phyloP scores from a whole-genome alignment of 2,113 vertebrate species.

The Nanorana parkeri region DNA sequence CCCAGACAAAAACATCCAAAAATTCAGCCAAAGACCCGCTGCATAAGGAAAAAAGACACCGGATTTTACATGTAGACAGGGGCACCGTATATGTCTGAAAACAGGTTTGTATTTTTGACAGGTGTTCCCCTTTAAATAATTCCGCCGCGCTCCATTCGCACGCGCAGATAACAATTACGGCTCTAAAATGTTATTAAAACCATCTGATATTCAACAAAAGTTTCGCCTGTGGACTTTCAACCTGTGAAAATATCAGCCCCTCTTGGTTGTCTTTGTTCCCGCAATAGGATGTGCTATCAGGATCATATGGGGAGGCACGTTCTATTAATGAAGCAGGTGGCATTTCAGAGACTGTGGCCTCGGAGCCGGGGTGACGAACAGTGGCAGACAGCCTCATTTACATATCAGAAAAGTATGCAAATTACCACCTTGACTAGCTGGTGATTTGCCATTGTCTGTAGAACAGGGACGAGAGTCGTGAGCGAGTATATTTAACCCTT shows the following conservation, averaged over 20 bases:
- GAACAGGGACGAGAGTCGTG: background rate
- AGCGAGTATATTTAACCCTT: too few species aligned
- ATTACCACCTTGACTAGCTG: background rate
- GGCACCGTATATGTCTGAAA: too few species aligned
- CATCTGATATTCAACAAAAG: conserved; percentile 33
- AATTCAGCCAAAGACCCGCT: too few species aligned
- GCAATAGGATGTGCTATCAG: background rate
- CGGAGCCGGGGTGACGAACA: conserved; percentile 17
- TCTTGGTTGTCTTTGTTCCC: conserved; percentile 12
- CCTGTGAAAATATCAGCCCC: conserved; percentile 42
- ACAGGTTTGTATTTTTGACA: too few species aligned
- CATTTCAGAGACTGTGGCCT: conserved; percentile 42
- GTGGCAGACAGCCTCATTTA: conserved; percentile 20
- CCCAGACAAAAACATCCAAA: too few species aligned
- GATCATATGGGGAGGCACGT: conserved; percentile 4
- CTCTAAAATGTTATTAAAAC: conserved; percentile 13
- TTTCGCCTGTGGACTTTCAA: conserved; percentile 37
- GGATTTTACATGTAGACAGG: too few species aligned
- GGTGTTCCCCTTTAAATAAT: too few species aligned
- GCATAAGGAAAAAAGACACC: too few species aligned
- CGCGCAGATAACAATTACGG: conserved; percentile 15
- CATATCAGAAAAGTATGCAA: conserved; percentile 40
- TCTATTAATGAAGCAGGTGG: conserved; percentile 45
- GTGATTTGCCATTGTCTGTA: background rate
- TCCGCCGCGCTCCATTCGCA: background rate